A percentile compares a stretch with the other conserved stretches of the same genome.
These are phyloP conservation scores for Ectemnius continuus DNA, from an alignment of 2,888 invertebrate species.

Conservation along the genomic window DNA sequence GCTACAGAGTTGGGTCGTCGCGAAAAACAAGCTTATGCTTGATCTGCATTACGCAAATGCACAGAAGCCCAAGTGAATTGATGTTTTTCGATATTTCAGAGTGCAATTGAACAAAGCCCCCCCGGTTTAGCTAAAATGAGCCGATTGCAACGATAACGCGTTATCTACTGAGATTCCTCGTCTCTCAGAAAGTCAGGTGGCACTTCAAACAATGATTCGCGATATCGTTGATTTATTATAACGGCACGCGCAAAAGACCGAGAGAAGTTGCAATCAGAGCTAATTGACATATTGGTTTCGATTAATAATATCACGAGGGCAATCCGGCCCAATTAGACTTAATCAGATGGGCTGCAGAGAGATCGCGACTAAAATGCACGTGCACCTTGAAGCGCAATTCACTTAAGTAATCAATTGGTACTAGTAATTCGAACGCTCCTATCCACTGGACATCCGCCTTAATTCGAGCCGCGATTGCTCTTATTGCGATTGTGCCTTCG, in stretches of 20 bases:
- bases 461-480: conserved; percentile 24
- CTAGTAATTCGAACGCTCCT: conserved; percentile 28
- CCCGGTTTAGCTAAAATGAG: too few relatives aligned
- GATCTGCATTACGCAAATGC: too few relatives aligned
- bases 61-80: too few relatives aligned
- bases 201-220: too few relatives aligned
- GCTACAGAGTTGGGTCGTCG: too few relatives aligned
- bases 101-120: too few relatives aligned
- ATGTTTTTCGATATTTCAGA: too few relatives aligned
- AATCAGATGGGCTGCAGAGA: neutral
- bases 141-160: too few relatives aligned
- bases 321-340: conserved; percentile 5
- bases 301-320: conserved; percentile 15
- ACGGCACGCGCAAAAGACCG: conserved; percentile 10
- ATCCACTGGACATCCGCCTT: conserved; percentile 20
- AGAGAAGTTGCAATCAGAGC: neutral
- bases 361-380: conserved; percentile 18
- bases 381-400: conserved; percentile 31
- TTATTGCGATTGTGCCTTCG: too few relatives aligned
- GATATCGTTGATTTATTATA: neutral
- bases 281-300: neutral
- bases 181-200: too few relatives aligned
- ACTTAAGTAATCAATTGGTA: conserved; percentile 38
- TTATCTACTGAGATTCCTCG: too few relatives aligned
- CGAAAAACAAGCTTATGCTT: too few relatives aligned